Base-by-base conservation (phyloP, 23 tunicate genomes). In the Corella eumyota region DNA sequence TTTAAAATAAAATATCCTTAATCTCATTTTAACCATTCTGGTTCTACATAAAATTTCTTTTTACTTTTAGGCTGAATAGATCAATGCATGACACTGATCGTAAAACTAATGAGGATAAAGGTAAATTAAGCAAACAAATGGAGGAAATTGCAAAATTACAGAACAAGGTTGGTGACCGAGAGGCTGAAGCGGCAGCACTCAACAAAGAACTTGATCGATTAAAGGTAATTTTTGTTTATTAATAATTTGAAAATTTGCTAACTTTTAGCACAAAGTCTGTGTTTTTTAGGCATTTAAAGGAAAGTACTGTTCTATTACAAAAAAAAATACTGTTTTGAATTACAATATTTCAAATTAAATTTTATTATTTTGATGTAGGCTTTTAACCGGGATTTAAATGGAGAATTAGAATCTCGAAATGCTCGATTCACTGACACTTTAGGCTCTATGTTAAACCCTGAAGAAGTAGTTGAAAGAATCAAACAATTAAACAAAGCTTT, bases 131-230 rank as follows among this genome's bases (percentile, higher is more conserved):
- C 51, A 48, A 64, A 30, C 94, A 84, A 37, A 84, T 84, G 94
- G 94, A 84, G 56, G 71, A 80, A 32, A 75, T 73, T 48, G 94
- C 94, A 19, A 62, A 51, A 45, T 63, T 84, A 28, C 94, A 84
- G 60, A 84, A 75, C 55, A 29, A 50, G 27, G 78, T 75, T 19
- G 77, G 83, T 6, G 94, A 84, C 32, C 67, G 74, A 20, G 83
- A 84, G 45, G 70, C 76, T 29, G 83, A 75, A 47, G 76, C 80
- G 15, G 62, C 65, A 27, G 94, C 79, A 6, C 38, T 84, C 45
- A 63, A 50, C 56, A 84, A 84, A 36, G 94, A 84, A 64, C 33
- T 84, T 19, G 70, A 50, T 21, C 62, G 54, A 29, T 54, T 80
- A 33, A 75, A 63, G 68, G 94, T 84, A 47, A 70, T 66, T 30